A percentile compares a stretch with the other conserved stretches of the same genome.
Evolutionary conservation across 1,140 invertebrate species (phyloP).

Genomic region (Drosophila grimshawi): DNA sequence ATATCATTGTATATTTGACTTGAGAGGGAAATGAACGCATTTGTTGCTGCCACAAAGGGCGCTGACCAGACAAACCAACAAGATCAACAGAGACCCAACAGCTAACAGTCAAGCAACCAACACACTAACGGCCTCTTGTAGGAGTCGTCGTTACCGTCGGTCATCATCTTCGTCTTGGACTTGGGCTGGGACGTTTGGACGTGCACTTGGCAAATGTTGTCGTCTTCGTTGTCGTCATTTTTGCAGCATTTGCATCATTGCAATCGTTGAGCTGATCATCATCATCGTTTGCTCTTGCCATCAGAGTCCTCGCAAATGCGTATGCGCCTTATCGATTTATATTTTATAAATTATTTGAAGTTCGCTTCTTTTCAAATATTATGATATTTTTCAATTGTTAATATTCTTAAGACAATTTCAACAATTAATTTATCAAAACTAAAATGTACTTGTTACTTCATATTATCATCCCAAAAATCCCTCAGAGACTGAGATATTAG

Average conservation of each 20-base stretch:
- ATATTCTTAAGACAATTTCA: too few species aligned
- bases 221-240: constrained; percentile 46
- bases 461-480: too few species aligned
- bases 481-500: too few species aligned
- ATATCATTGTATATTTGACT: constrained; percentile 83
- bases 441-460: too few species aligned
- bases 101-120: not conserved
- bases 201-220: constrained; percentile 10
- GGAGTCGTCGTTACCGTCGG: constrained; percentile 53
- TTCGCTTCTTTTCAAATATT: too few species aligned
- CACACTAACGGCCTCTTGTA: constrained; percentile 68
- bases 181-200: constrained; percentile 34
- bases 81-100: not conserved
- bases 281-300: constrained; percentile 21
- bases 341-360: too few species aligned
- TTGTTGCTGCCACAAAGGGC: constrained; percentile 62
- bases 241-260: constrained; percentile 71
- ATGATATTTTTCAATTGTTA: too few species aligned
- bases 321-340: too few species aligned
- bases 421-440: too few species aligned
- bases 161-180: constrained; percentile 46
- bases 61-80: constrained; percentile 60
- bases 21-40: constrained; percentile 82
- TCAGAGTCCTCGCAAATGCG: constrained; percentile 5
- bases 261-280: constrained; percentile 38